These are phyloP conservation scores for Mormoops blainvillei DNA, from an alignment of 2,113 vertebrate species.

Conservation along the genomic window DNA sequence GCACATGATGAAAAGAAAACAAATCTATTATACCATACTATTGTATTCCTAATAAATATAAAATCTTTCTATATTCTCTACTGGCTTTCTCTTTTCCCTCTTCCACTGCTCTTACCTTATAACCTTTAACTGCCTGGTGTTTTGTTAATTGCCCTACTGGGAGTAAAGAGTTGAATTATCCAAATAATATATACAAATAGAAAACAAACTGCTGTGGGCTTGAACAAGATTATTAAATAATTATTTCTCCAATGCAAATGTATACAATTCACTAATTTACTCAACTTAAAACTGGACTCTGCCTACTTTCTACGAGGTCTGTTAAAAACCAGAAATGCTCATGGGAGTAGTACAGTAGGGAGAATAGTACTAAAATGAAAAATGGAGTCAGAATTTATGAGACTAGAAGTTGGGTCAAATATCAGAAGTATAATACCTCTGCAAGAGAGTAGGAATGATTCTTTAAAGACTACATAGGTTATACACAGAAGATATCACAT, in stretches of 20 bases:
- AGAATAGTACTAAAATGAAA: neutral
- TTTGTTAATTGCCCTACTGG: neutral
- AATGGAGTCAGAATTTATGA: neutral
- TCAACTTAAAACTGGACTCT: neutral
- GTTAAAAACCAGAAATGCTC: neutral
- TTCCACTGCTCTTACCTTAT: neutral
- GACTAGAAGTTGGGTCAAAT: neutral
- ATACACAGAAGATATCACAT: neutral
- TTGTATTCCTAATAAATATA: neutral
- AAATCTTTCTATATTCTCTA: neutral
- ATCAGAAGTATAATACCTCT: neutral
- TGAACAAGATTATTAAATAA: neutral
- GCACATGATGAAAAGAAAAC: neutral
- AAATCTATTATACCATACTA: neutral
- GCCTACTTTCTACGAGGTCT: neutral
- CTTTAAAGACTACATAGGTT: neutral
- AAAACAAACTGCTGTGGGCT: neutral
- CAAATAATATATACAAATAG: neutral
- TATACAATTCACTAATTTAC: neutral
- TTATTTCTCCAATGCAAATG: neutral
- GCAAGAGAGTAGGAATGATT: neutral
- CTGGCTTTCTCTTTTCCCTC: neutral
- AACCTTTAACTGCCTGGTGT: neutral
- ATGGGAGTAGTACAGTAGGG: neutral
- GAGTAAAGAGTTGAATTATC: neutral